Evolutionary conservation across 2,888 invertebrate genomes (phyloP), one percentile per base, ranked within the genome.

Genomic region (Ectemnius continuus): DNA sequence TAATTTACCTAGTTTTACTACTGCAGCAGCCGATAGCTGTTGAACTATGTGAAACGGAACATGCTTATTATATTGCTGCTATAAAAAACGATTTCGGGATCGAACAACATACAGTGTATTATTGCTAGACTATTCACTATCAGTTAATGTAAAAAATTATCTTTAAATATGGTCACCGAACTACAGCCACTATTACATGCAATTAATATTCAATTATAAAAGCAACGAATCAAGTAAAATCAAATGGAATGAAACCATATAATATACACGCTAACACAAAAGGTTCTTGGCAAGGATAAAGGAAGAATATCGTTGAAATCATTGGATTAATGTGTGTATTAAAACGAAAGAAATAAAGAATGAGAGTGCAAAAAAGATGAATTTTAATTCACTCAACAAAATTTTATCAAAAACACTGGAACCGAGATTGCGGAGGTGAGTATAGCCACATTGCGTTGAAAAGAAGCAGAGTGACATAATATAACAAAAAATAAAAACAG

Each of bases 361-460:
- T 26, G 11, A 79, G 36, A 36, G 80, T 88, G 89, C 87, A 88
- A 87, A 88, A 52, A 87, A 83, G 84, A 83, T 85, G 85, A 86
- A 85, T 85, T 88, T 89, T 89, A 89, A 86, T 89, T 85, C 79
- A 84, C 80, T 82, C 81, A 88, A 89, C 88, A 89, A 88, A 88
- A 88, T 87, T 78, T 83, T 89, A 89, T 89, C 87, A 52, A 89
- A 89, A 89, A 84, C 82, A 86, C 83, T 78, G 85, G 77, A 83
- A 87, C 86, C 81, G 82, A 78, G 81, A 83, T 76, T 83, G 76
- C 80, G 77, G 78, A 76, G 52, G 16, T 52, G 68, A 81, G 71
- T 72, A 73, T 61, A 59, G 66, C 70, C 68, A 74, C 75, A 69
- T 78, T 36, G 36, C 67, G 66, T 78, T 77, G 67, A 84, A 85